Evolutionary conservation across 2,113 vertebrate species (phyloP).

Genomic region (Passer montanus): DNA sequence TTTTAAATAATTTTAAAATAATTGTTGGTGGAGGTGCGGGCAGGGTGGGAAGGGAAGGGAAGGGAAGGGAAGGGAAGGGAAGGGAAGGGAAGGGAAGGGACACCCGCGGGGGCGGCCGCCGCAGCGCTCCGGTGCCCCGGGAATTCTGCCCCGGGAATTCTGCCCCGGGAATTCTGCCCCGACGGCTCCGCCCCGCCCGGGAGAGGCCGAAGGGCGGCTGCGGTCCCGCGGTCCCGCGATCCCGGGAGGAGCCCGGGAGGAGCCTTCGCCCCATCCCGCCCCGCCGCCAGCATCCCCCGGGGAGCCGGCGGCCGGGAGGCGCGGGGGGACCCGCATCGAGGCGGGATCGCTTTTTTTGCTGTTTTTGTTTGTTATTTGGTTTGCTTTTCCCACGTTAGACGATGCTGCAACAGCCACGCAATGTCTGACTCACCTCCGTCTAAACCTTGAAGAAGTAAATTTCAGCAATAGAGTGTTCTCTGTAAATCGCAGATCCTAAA

Average conservation of each 20-base stretch:
- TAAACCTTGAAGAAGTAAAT: neutral
- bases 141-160: neutral
- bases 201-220: neutral
- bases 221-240: neutral
- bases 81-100: neutral
- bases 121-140: neutral
- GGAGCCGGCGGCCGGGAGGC: neutral
- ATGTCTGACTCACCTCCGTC: neutral
- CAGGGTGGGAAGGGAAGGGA: neutral
- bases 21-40: neutral
- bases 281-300: neutral
- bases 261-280: neutral
- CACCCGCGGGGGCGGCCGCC: neutral
- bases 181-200: neutral
- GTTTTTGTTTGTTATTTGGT: too few species aligned
- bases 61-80: neutral
- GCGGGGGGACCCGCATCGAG: neutral
- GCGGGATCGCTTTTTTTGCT: neutral
- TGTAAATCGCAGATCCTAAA: neutral
- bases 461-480: neutral
- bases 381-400: neutral
- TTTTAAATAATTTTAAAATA: fast-evolving
- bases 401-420: neutral
- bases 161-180: neutral
- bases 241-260: neutral